These are phyloP conservation scores for Lepidurus packardi DNA, from an alignment of 1,140 invertebrate species.

Conservation along the genomic window DNA sequence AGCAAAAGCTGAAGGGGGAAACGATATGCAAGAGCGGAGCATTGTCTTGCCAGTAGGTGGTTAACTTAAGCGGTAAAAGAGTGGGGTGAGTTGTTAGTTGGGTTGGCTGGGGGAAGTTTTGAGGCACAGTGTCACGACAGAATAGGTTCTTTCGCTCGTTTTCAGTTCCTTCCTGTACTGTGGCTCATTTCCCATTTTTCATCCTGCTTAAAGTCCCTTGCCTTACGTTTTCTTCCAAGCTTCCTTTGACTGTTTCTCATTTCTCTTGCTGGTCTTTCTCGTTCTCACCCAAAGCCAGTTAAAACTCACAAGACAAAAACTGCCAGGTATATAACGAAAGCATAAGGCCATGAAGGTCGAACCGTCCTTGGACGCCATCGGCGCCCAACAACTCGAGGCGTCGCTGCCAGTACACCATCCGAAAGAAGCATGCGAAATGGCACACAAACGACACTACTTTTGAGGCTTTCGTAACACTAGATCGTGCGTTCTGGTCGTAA, in stretches of 20 bases:
- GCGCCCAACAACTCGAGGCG: conserved; percentile 1
- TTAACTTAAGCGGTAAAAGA: not conserved
- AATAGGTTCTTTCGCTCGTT: too few relatives aligned
- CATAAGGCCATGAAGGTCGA: conserved; percentile 11
- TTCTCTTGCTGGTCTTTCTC: not conserved
- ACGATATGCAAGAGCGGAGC: not conserved
- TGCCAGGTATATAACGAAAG: conserved; percentile 5
- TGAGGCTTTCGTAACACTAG: not conserved
- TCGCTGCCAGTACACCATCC: not conserved
- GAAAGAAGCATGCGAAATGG: not conserved
- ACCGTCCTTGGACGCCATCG: conserved; percentile 12
- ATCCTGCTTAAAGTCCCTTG: not conserved
- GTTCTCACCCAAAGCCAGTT: not conserved
- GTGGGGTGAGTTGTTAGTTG: not conserved
- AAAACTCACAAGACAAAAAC: conserved; percentile 1
- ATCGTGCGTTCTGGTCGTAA: not conserved
- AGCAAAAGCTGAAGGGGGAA: not conserved
- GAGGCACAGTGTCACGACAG: too few relatives aligned
- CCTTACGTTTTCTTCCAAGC: not conserved
- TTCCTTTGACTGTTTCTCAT: conserved; percentile 1
- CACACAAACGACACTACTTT: not conserved
- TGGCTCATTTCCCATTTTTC: not conserved
- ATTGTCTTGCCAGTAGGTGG: conserved; percentile 8
- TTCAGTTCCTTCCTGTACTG: too few relatives aligned
- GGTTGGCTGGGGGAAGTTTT: not conserved